Base-by-base conservation (phyloP, 1,140 invertebrate genomes). In the Macrocentrus cingulum region DNA sequence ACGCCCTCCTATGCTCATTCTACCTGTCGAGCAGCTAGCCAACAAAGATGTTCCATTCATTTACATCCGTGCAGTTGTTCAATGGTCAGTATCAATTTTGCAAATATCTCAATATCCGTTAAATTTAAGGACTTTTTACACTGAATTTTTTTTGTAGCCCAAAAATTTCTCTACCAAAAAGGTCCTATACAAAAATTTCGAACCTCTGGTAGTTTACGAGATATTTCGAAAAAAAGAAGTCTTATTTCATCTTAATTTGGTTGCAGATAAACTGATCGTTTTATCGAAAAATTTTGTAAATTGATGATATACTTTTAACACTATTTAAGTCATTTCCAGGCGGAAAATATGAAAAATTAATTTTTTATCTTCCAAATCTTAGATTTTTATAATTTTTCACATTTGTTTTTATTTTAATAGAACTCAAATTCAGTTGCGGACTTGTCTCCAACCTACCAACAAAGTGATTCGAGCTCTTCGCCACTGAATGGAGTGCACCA, bases 401-500 rank as follows among this genome's bases (percentile, higher is more conserved):
- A 42, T 42, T 48, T 46, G 13, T 25, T 22, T n/a, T n/a, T 23
- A 48, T 22, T 51, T 49, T 56, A 15, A 63, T 19, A 87, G 84
- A 84, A 84, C 55, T 80, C 87, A 69, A 86, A 84, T 59, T 84
- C 86, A 34, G 80, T 83, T 29, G 79, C 81, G 32, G 81, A 82
- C 16, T 84, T 87, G 83, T 86, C 87, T 36, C 85, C 86, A 25
- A 84, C 85, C 32, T 88, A 87, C 70, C 84, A 85, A 13, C 84
- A 85, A 58, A 85, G 77, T 49, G 85, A 86, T 66, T 80, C 84
- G 9, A 84, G 81, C 13, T 80, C 85, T 20, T 82, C 85, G 62
- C 76, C 81, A 3, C 59, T 84, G 16, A 73, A 64, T 15, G 69
- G 60, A 57, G 72, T 66, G 23, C 71, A 74, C 59, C 72, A 71